These are phyloP conservation scores for Heterodera filipjevi DNA, from an alignment of 2,888 invertebrate genomes.

Conservation along the genomic window DNA sequence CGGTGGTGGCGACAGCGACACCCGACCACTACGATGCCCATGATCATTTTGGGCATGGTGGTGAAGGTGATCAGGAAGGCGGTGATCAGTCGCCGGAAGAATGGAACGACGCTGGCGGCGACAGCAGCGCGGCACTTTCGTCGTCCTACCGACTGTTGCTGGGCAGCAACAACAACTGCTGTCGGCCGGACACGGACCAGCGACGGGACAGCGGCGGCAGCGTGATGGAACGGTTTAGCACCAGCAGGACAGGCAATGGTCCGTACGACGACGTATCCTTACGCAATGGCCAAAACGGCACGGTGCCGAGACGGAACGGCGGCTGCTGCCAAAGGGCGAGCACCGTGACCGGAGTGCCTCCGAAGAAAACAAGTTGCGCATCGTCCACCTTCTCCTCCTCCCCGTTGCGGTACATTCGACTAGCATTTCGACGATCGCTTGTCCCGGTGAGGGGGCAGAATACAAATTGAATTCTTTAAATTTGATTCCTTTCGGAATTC, in stretches of 20 bases:
- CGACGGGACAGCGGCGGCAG: background rate
- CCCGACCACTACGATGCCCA: no score
- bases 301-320: background rate
- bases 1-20: no score
- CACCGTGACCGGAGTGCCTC: background rate
- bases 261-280: background rate
- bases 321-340: background rate
- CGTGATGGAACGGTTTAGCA: background rate
- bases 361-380: background rate
- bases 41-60: no score
- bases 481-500: background rate
- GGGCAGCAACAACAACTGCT: background rate
- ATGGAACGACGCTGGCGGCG: background rate
- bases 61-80: no score
- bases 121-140: background rate
- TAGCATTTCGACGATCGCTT: slow-evolving; percentile 20
- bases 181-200: background rate
- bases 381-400: background rate
- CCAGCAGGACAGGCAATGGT: no score
- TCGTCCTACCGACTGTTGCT: background rate
- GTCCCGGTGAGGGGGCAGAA: background rate
- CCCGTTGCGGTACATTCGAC: slow-evolving; percentile 4
- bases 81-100: background rate
- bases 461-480: background rate
- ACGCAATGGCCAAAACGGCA: background rate